Evolutionary conservation across 2,113 vertebrate species (phyloP), one percentile per base, ranked within the genome.

Genomic region (Cyanocitta stelleri): DNA sequence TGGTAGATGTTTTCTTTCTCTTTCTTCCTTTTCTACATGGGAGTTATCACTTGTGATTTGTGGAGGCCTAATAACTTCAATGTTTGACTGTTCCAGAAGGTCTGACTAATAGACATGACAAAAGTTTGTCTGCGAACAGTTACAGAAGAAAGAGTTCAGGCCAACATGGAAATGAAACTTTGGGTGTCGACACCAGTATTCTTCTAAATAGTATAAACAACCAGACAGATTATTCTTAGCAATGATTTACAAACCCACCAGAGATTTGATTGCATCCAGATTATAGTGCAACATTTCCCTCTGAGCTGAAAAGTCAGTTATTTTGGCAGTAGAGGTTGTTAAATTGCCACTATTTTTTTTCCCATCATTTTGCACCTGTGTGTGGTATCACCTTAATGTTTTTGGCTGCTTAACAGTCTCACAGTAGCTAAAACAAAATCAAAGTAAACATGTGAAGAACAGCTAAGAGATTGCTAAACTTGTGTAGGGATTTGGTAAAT

Each of bases 141-240:
- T 86, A 56, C 23, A 94, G 52, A 86, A 87, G 76, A 58, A 59
- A 78, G 52, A 89, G 30, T 90, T 95, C n/a, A 87, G 66, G 56
- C 77, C 71, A 84, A 43, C 52, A 51, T 62, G 73, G 46, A 85
- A 96, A 94, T 94, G 88, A 90, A 59, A 73, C 66, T 80, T 88
- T 49, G 73, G 27, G 37, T 92, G 76, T 93, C 3, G 3, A 95
- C 80, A 90, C 26, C 29, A 86, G 64, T 90, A 56, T 96, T 93
- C 64, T 81, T 89, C 79, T 55, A 84, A 92, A 56, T 27, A 92
- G 80, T 75, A 44, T 92, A 96, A 96, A 95, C 93, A 93, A 58
- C 56, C 49, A 93, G 76, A 73, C 79, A 93, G 82, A 96, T 95
- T 95, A 77, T 89, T 94, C 81, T 95, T 94, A 94, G 89, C 85